Conservation (phyloP, 1,140 invertebrate genomes). For the Drosophila eugracilis region DNA sequence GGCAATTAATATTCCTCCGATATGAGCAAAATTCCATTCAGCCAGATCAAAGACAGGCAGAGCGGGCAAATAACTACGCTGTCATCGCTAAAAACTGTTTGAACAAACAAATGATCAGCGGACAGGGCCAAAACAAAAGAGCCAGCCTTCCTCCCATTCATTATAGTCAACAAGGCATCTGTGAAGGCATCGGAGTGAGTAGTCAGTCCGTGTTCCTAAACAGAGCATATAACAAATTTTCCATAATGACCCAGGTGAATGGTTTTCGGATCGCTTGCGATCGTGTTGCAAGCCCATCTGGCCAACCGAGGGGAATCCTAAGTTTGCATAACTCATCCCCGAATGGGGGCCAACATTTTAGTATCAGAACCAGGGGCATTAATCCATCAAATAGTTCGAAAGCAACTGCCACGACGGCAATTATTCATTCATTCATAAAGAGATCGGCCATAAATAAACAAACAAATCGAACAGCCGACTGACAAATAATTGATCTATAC, state of each 20-base stretch:
- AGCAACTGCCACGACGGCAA: slow-evolving; percentile 53
- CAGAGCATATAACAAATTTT: slow-evolving; percentile 52
- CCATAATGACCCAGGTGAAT: slow-evolving; percentile 42
- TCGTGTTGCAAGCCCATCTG: slow-evolving; percentile 37
- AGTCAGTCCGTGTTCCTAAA: slow-evolving; percentile 16
- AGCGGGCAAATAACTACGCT: slow-evolving; percentile 30
- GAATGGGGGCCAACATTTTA: slow-evolving; percentile 4
- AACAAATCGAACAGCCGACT: slow-evolving; percentile 65
- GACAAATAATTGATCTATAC: slow-evolving; percentile 79
- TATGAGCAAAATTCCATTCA: slow-evolving; percentile 36
- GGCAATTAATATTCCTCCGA: slow-evolving; percentile 50
- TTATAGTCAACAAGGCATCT: slow-evolving; percentile 49
- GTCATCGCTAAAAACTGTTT: slow-evolving; percentile 53
- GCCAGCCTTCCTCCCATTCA: slow-evolving; percentile 40
- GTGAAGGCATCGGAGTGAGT: slow-evolving; percentile 18
- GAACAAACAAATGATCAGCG: slow-evolving; percentile 46
- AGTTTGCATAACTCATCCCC: slow-evolving; percentile 65
- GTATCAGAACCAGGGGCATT: slow-evolving; percentile 32
- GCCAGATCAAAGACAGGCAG: slow-evolving; percentile 50
- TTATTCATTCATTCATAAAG: slow-evolving; percentile 82
- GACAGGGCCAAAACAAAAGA: slow-evolving; percentile 12
- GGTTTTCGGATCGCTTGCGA: not conserved
- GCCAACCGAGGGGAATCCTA: slow-evolving; percentile 17
- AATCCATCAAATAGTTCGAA: slow-evolving; percentile 63
- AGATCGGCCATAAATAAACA: slow-evolving; percentile 72